These are phyloP conservation scores for Drosophila cognata DNA, from an alignment of 2,888 invertebrate species.

Conservation along the genomic window DNA sequence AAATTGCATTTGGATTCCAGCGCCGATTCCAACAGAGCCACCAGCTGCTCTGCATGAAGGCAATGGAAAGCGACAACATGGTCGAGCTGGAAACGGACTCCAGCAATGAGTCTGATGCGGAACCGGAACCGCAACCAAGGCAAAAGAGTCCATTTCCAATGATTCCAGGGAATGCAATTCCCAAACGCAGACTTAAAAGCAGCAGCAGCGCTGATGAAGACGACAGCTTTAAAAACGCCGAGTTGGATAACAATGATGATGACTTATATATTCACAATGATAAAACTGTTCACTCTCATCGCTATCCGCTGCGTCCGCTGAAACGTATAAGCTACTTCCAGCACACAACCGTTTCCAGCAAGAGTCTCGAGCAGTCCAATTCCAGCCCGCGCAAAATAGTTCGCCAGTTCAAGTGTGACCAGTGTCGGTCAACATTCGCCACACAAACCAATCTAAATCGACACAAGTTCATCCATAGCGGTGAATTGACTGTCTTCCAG, in stretches of 20 bases:
- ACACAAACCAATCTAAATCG: neutral
- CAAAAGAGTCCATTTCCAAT: neutral
- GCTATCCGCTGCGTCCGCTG: neutral
- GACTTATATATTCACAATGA: neutral
- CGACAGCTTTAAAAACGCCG: neutral
- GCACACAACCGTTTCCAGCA: neutral
- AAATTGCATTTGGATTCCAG: conserved; percentile 28
- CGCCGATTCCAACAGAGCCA: conserved; percentile 15
- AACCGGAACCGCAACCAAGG: neutral
- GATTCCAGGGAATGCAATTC: neutral
- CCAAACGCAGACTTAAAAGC: neutral
- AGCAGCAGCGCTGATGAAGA: neutral
- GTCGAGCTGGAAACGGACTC: neutral
- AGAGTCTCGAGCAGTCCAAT: no score
- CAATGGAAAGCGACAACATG: neutral
- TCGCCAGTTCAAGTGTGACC: conserved; percentile 12
- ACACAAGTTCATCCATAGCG: neutral
- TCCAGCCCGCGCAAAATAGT: neutral
- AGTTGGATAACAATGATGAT: neutral
- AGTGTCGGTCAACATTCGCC: neutral
- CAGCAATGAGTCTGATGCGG: neutral
- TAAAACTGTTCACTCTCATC: neutral
- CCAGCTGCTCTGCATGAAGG: conserved; percentile 13
- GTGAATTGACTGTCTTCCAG: neutral
- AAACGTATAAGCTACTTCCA: neutral